phyloP scores from a whole-genome alignment of 1,140 invertebrate species.

The Conus ventricosus region DNA sequence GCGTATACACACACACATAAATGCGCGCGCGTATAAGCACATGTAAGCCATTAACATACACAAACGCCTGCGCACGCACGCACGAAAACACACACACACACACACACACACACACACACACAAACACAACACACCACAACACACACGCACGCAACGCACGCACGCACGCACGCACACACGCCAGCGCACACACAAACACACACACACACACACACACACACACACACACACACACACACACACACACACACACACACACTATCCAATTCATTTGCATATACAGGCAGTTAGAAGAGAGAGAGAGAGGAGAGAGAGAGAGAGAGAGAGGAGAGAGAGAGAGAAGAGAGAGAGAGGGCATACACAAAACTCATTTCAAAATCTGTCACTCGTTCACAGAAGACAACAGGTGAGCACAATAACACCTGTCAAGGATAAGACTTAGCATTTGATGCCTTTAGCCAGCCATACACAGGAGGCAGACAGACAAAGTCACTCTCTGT shows the following conservation, averaged over 20 bases:
- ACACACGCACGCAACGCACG: neutral
- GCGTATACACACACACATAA: too few relatives aligned
- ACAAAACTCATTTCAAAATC: neutral
- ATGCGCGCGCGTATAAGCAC: neutral
- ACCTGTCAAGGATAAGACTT: neutral
- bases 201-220: too few relatives aligned
- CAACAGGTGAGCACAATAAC: neutral
- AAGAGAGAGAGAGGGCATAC: too few relatives aligned
- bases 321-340: too few relatives aligned
- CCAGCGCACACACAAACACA: too few relatives aligned
- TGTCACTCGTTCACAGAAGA: neutral
- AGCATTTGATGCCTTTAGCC: neutral
- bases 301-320: too few relatives aligned
- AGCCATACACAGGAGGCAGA: slow-evolving; percentile 16
- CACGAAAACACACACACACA: neutral
- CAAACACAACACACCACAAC: neutral
- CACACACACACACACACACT: neutral
- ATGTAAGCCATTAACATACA: neutral
- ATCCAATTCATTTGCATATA: neutral
- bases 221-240: too few relatives aligned
- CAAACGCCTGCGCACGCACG: neutral
- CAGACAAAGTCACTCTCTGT: slow-evolving; percentile 16
- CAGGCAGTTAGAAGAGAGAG: neutral
- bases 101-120: neutral
- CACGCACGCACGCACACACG: too few relatives aligned